A percentile compares a stretch with the other conserved stretches of the same genome.
Conservation (phyloP, 2,888 invertebrate species). For the Strigamia crassipes region DNA sequence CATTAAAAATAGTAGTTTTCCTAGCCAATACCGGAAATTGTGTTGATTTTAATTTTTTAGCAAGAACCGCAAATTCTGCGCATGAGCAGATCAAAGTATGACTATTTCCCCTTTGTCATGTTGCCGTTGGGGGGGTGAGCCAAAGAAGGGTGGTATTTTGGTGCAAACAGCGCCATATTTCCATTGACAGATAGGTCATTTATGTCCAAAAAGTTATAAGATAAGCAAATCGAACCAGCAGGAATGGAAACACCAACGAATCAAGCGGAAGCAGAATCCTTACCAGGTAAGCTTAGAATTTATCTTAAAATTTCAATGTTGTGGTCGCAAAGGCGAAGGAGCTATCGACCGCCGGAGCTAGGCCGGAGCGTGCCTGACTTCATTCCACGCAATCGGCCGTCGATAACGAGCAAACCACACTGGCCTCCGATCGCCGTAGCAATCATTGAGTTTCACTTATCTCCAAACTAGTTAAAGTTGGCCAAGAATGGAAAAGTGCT, state of each 20-base stretch:
- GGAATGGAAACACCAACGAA: constrained; percentile 16
- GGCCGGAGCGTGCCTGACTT: neutral
- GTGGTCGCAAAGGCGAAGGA: neutral
- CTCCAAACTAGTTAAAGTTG: neutral
- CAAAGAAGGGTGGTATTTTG: constrained; percentile 28
- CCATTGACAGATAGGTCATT: constrained; percentile 33
- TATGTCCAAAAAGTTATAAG: constrained; percentile 24
- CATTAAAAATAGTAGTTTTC: neutral
- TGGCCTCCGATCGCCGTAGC: neutral
- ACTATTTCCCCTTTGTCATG: neutral
- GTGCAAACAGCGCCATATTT: constrained; percentile 39
- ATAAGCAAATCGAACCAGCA: neutral
- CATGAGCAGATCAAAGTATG: neutral
- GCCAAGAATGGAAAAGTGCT: neutral
- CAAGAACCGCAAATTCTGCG: neutral
- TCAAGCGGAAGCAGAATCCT: constrained; percentile 36
- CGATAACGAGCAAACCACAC: neutral
- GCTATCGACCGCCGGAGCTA: neutral
- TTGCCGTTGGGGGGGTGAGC: neutral
- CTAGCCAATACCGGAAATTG: neutral
- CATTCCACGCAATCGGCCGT: neutral
- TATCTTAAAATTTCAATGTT: constrained; percentile 15
- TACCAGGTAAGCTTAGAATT: constrained; percentile 22
- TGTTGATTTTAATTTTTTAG: constrained; percentile 11
- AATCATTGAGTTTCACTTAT: neutral